Conservation (phyloP, 1,140 invertebrate species). For the Brevipalpus yothersi region DNA sequence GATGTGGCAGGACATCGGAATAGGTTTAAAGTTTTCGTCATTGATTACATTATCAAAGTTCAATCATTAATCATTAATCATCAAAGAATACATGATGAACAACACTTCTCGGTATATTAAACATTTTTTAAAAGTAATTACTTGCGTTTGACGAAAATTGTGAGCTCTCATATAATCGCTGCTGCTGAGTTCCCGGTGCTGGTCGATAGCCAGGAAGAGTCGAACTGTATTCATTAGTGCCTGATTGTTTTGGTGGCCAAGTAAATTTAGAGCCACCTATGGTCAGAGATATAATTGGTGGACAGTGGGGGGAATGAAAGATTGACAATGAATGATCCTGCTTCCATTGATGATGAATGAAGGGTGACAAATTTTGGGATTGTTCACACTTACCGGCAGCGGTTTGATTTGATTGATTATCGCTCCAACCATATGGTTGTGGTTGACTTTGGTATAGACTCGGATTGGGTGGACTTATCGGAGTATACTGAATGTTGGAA, state of each 20-base stretch:
- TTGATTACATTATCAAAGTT: neutral
- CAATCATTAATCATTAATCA: neutral
- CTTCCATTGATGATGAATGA: neutral
- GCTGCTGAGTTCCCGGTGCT: neutral
- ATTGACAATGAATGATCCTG: neutral
- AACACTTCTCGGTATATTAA: neutral
- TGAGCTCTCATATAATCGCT: neutral
- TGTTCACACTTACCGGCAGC: neutral
- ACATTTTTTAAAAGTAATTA: neutral
- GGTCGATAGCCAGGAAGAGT: neutral
- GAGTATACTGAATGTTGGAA: neutral
- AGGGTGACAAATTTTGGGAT: neutral
- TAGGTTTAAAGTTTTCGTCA: neutral
- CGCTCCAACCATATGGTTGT: neutral
- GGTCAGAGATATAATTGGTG: neutral
- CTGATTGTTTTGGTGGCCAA: slow-evolving; percentile 27
- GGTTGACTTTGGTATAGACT: neutral
- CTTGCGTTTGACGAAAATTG: neutral
- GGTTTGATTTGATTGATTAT: neutral
- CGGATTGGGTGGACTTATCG: neutral
- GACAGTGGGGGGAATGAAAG: neutral
- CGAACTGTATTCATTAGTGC: neutral
- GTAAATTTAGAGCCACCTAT: slow-evolving; percentile 21
- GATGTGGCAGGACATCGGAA: neutral
- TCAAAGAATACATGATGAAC: neutral